phyloP scores from a whole-genome alignment of 2,113 vertebrate species.

The Nothobranchius kuhntae region DNA sequence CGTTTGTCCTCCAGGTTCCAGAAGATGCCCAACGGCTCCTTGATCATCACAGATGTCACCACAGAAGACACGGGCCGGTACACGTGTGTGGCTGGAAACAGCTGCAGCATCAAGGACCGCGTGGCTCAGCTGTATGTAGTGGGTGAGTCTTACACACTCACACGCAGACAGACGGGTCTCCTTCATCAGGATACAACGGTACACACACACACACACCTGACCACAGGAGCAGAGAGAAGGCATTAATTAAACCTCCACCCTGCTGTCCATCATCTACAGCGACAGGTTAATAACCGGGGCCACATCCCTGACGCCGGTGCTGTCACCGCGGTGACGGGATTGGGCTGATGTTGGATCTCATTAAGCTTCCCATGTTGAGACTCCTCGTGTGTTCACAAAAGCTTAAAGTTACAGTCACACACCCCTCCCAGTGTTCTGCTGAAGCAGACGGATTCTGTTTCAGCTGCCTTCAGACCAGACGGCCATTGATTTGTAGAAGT shows the following conservation, averaged over 20 bases:
- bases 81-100: slow-evolving; percentile 95
- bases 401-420: slow-evolving; percentile 41
- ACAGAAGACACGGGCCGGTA: slow-evolving; percentile 91
- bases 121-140: slow-evolving; percentile 91
- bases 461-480: neutral
- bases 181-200: slow-evolving; percentile 17
- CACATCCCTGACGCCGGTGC: slow-evolving; percentile 35
- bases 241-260: slow-evolving; percentile 54
- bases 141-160: slow-evolving; percentile 79
- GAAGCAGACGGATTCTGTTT: slow-evolving; percentile 6
- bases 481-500: slow-evolving; percentile 17
- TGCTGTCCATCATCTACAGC: slow-evolving; percentile 27
- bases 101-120: slow-evolving; percentile 91
- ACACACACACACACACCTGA: neutral
- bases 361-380: slow-evolving; percentile 37
- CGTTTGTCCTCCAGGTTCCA: slow-evolving; percentile 82
- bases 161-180: neutral
- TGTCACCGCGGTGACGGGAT: slow-evolving; percentile 45
- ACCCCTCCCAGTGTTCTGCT: neutral
- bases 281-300: slow-evolving; percentile 61
- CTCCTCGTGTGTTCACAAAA: slow-evolving; percentile 32
- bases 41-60: slow-evolving; percentile 89
- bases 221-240: slow-evolving; percentile 20
- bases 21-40: slow-evolving; percentile 91
- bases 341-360: slow-evolving; percentile 45